Base-by-base conservation (phyloP, 2,888 invertebrate genomes). In the Ethmia dodecea region DNA sequence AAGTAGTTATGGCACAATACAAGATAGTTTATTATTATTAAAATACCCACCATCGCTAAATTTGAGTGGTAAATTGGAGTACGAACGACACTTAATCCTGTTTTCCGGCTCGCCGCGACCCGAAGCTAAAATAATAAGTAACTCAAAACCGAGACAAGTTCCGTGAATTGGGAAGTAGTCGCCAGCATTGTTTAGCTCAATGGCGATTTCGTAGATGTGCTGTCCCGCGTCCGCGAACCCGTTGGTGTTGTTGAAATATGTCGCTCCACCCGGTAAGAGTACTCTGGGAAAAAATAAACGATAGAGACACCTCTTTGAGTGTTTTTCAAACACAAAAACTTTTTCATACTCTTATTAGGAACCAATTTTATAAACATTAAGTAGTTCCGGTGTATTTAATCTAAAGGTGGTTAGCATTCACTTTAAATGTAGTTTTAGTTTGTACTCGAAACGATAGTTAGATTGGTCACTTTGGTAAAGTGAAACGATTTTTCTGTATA, bases 131-230 rank as follows among this genome's bases (percentile, higher is more conserved):
- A 90, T 90, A 5, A 92, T 86, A 28, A 95, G 66, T 14, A 95
- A 78, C 62, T 97, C 94, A 72, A 96, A 94, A 11, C 97, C 97
- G 18, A 96, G 88, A 56, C 97, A 97, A 1, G 93, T 96, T 0
- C 95, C 97, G 88, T 94, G 94, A 28, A 98, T 68, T 0, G 97
- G 97, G 64, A 96, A 95, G 58, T 92, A 91, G 33, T 90, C 89
- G 1, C 92, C 93, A 1, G 81, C 71, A 1, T 90, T 77, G 59
- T 96, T 95, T 36, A 91, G 68, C 59, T 89, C 63, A 37, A 88
- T 70, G 0, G 94, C 94, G 30, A 93, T 83, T 31, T 92, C 88
- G 50, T 90, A 91, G 38, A 94, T 89, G 33, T 87, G 78, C 47
- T 89, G 87, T 0, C 93, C 95, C 1, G 95, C 93, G 40, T 92